Percentiles rank a stretch among this genome's conserved stretches.
These are phyloP conservation scores for Mythimna lalbum DNA, from an alignment of 2,888 invertebrate species.

Conservation along the genomic window DNA sequence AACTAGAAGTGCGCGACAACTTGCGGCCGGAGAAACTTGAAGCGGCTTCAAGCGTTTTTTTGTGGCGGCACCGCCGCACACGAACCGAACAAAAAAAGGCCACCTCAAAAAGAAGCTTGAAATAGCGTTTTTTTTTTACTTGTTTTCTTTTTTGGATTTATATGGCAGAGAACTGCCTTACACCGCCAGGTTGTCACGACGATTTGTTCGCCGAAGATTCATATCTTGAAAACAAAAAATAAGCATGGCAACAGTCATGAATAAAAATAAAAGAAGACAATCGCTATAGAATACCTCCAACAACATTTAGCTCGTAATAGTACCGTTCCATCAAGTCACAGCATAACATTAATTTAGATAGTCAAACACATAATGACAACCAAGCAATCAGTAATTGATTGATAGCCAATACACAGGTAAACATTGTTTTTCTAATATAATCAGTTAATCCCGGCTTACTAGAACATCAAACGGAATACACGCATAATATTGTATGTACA, in stretches of 20 bases:
- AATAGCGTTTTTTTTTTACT: too few species aligned
- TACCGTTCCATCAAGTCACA: conserved; percentile 8
- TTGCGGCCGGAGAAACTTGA: too few species aligned
- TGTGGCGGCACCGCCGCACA: too few species aligned
- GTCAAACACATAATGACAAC: conserved; percentile 21
- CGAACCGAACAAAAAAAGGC: too few species aligned
- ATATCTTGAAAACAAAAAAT: too few species aligned
- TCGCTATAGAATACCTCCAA: background rate
- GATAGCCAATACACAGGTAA: conserved; percentile 30
- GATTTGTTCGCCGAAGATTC: too few species aligned
- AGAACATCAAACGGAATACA: conserved; percentile 6
- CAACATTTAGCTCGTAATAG: background rate
- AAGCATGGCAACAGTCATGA: background rate
- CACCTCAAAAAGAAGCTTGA: too few species aligned
- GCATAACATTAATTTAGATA: conserved; percentile 15
- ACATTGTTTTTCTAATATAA: conserved; percentile 44
- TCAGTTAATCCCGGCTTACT: conserved; percentile 37
- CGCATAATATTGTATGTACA: background rate
- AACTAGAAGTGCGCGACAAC: too few species aligned
- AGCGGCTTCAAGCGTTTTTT: too few species aligned
- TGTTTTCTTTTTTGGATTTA: too few species aligned
- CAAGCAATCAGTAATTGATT: conserved; percentile 37
- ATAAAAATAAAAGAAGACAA: background rate
- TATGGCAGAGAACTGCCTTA: too few species aligned
- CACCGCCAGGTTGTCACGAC: too few species aligned